Percentiles rank a stretch among this genome's conserved stretches.
Conservation (phyloP, 2,888 invertebrate species). For the Spodoptera littoralis region DNA sequence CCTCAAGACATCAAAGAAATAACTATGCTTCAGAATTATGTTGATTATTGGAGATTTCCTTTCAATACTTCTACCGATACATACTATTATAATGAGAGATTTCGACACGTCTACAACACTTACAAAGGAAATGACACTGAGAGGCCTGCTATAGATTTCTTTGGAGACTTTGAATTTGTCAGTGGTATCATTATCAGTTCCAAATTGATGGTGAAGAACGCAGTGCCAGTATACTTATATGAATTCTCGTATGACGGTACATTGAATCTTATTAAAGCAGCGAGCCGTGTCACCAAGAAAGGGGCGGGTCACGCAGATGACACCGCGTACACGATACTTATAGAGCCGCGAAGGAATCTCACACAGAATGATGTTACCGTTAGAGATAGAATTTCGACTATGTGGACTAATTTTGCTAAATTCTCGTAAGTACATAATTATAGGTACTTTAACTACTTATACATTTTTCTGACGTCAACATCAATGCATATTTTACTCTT, state of each 20-base stretch:
- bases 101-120: constrained; percentile 33
- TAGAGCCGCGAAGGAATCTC: constrained; percentile 22
- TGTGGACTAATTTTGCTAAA: constrained; percentile 77
- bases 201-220: constrained; percentile 39
- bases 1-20: constrained; percentile 56
- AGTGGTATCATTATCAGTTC: constrained; percentile 55
- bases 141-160: constrained; percentile 66
- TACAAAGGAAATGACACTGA: constrained; percentile 50
- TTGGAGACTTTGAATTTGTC: constrained; percentile 70
- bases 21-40: constrained; percentile 58
- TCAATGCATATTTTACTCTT: too few relatives aligned
- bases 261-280: constrained; percentile 59
- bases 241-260: constrained; percentile 70
- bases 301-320: constrained; percentile 73
- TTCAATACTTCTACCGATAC: constrained; percentile 38
- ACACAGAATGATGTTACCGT: constrained; percentile 52
- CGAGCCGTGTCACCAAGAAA: constrained; percentile 16
- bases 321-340: constrained; percentile 46
- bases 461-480: too few relatives aligned
- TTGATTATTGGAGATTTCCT: constrained; percentile 52
- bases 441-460: too few relatives aligned
- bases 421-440: constrained; percentile 64
- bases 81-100: constrained; percentile 56
- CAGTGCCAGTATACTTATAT: constrained; percentile 64
- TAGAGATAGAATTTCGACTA: constrained; percentile 60